phyloP scores from a whole-genome alignment of 2,113 vertebrate species.

The Archocentrus centrarchus region DNA sequence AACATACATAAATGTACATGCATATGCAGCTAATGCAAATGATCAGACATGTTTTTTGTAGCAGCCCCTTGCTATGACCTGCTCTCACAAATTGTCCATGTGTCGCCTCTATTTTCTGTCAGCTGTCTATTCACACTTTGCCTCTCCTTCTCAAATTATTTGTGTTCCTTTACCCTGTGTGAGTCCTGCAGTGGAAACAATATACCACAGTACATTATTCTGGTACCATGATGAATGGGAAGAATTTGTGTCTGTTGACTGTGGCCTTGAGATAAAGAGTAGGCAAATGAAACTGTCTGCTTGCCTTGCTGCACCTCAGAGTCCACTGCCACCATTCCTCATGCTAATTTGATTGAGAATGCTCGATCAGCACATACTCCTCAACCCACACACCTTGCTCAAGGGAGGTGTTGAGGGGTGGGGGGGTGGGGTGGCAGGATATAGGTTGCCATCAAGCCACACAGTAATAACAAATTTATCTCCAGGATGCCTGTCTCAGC shows the following conservation, averaged over 20 bases:
- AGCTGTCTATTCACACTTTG: constrained; percentile 30
- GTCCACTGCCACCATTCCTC: constrained; percentile 66
- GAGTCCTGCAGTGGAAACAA: constrained; percentile 66
- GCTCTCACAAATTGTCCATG: constrained; percentile 19
- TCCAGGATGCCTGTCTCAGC: constrained; percentile 63
- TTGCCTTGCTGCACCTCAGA: constrained; percentile 52
- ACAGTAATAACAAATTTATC: constrained; percentile 73
- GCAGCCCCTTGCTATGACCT: constrained; percentile 1
- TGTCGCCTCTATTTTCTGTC: constrained; percentile 16
- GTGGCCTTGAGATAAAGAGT: constrained; percentile 78
- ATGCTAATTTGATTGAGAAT: constrained; percentile 78
- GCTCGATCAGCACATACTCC: constrained; percentile 57
- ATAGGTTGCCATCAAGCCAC: constrained; percentile 45
- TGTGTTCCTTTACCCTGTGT: constrained; percentile 34
- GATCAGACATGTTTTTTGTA: constrained; percentile 3
- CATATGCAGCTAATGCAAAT: background rate
- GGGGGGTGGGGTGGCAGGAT: background rate
- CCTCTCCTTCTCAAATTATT: constrained; percentile 26
- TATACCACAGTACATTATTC: constrained; percentile 60
- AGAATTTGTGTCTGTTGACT: constrained; percentile 57
- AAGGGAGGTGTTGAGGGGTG: constrained; percentile 20
- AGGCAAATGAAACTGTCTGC: constrained; percentile 74
- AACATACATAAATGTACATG: background rate
- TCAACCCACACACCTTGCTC: constrained; percentile 61
- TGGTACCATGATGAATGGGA: constrained; percentile 72